A percentile compares a stretch with the other conserved stretches of the same genome.
Evolutionary conservation across 2,797 vertebrate genomes (phyloP).

Genomic region (Malurus leucopterus): DNA sequence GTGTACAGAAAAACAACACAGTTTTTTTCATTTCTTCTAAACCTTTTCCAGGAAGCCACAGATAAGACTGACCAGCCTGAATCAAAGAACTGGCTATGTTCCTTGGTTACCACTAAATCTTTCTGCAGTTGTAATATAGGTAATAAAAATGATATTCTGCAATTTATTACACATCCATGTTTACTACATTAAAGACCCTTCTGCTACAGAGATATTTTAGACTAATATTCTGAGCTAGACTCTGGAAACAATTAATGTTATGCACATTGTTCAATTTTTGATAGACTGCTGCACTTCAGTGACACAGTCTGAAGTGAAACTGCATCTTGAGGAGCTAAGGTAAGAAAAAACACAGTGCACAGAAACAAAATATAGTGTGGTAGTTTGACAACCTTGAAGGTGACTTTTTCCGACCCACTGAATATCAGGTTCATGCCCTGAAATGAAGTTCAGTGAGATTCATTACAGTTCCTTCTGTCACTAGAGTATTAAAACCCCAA

Average conservation of each 20-base stretch:
- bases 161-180: background rate
- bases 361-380: constrained; percentile 17
- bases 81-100: background rate
- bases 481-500: constrained; percentile 59
- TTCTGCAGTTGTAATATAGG: background rate
- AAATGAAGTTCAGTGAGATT: constrained; percentile 61
- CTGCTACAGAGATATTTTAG: background rate
- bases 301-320: background rate
- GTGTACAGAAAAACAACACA: background rate
- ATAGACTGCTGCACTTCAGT: background rate
- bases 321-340: background rate
- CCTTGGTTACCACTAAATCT: background rate
- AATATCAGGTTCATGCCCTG: constrained; percentile 63
- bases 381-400: constrained; percentile 56
- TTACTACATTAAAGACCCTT: background rate
- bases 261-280: background rate
- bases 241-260: constrained; percentile 13
- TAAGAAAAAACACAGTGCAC: background rate
- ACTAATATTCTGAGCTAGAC: background rate
- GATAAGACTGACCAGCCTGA: background rate
- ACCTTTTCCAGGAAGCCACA: background rate
- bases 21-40: background rate
- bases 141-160: background rate
- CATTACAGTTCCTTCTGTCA: constrained; percentile 61
- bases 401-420: constrained; percentile 67